Base-by-base conservation (phyloP, 1,140 invertebrate genomes). In the Idris sp. region DNA sequence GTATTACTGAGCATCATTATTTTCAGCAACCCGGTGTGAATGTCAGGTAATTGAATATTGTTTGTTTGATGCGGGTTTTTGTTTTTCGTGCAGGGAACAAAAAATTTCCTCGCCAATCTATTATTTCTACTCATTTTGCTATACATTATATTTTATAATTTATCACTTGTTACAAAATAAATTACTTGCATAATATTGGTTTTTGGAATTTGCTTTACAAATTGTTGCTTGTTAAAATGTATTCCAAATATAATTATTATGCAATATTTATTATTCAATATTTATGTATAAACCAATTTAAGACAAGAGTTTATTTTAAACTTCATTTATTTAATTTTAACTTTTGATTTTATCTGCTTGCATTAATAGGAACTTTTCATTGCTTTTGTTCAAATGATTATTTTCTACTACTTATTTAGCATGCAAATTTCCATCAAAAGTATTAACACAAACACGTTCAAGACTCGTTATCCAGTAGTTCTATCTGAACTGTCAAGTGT, bases 401-500 rank as follows among this genome's bases (percentile, higher is more conserved):
- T 31, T n/a, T n/a, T n/a, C n/a, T n/a, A n/a, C n/a, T n/a, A n/a
- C 36, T 54, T 16, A 41, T 41, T 54, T 30, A 8, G 30, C 30
- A 10, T 11, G 30, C 30, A 10, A 8, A 31, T 1, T 31, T 9
- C n/a, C 7, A n/a, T 9, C 25, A 28, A 25, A 31, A 13, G 16
- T 25, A 44, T 1, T n/a, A 5, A 6, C 9, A 46, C 43, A 16
- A 26, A 11, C 36, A 25, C 41, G 22, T 30, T 61, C 35, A 35
- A 43, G 30, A 3, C 33, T 18, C 43, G 40, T 76, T 76, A 76
- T 72, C 67, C 51, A 56, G 54, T 35, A 43, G 67, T 68, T 68
- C 72, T 68, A 76, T 72, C 67, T 48, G 22, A 38, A 54, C 56
- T 71, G 54, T 61, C 67, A 61, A 71, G 56, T 61, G 67, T 62